phyloP scores from a whole-genome alignment of 2,888 invertebrate genomes.

The Corbicula japonica region DNA sequence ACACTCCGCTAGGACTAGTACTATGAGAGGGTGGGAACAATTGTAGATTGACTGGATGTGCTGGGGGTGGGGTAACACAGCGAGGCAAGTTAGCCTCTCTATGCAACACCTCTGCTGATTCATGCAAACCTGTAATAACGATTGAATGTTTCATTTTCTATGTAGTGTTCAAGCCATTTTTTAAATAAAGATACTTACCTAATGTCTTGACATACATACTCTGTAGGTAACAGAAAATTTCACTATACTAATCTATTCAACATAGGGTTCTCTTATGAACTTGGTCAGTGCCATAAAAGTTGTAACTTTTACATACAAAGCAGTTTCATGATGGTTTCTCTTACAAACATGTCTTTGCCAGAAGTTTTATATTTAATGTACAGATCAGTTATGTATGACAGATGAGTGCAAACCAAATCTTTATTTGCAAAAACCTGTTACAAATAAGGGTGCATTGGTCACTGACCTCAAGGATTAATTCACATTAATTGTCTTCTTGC shows the following conservation, averaged over 20 bases:
- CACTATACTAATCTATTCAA: too few species aligned
- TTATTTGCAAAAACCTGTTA: too few species aligned
- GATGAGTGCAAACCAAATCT: not conserved
- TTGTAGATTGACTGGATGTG: slow-evolving; percentile 72
- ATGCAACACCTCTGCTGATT: slow-evolving; percentile 92
- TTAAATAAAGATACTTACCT: not conserved
- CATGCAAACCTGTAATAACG: slow-evolving; percentile 85
- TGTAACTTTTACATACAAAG: too few species aligned
- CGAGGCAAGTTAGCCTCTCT: slow-evolving; percentile 90
- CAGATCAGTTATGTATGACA: not conserved
- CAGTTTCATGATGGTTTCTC: not conserved
- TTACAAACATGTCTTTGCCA: not conserved
- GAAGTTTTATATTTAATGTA: not conserved
- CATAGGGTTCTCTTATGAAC: too few species aligned
- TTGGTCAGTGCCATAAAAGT: too few species aligned
- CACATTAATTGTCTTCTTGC: not conserved
- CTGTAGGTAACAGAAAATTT: too few species aligned
- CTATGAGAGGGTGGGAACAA: slow-evolving; percentile 71
- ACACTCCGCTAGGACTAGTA: slow-evolving; percentile 15
- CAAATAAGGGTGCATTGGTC: too few species aligned
- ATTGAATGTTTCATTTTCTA: too few species aligned
- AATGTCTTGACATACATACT: too few species aligned
- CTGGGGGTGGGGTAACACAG: slow-evolving; percentile 74
- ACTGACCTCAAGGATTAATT: too few species aligned
- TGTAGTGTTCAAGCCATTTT: not conserved